phyloP scores from a whole-genome alignment of 30 jellyfish, hydroid and myxozoan species.

The Aurelia sp. region DNA sequence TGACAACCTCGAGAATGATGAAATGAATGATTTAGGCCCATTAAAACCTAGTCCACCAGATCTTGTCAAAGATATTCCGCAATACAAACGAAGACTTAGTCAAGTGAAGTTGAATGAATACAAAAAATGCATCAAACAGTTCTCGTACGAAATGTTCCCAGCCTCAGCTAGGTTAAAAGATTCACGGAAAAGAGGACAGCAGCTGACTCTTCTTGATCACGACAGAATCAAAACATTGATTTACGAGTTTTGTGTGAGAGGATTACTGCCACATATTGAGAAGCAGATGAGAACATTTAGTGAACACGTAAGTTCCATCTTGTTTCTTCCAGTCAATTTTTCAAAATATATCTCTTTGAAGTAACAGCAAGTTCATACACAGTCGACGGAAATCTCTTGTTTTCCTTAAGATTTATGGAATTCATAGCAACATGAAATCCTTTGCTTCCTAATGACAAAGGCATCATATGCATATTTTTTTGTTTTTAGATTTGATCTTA shows the following conservation, averaged over 20 bases:
- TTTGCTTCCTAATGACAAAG: too few species aligned
- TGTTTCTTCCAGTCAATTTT: too few species aligned
- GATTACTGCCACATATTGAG: conserved; percentile 94
- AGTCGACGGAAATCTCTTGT: too few species aligned
- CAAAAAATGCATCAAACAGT: conserved; percentile 81
- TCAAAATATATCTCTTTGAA: too few species aligned
- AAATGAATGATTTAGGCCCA: conserved; percentile 71
- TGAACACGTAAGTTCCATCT: conserved; percentile 81
- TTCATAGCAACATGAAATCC: too few species aligned
- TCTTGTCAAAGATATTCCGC: conserved; percentile 65
- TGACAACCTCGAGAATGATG: conserved; percentile 78
- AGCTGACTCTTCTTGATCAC: conserved; percentile 78
- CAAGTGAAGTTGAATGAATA: conserved; percentile 73
- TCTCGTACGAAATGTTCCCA: conserved; percentile 68
- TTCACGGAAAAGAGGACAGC: conserved; percentile 68
- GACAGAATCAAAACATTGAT: conserved; percentile 79
- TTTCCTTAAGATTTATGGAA: too few species aligned
- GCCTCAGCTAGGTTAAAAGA: conserved; percentile 47
- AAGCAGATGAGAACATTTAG: conserved; percentile 89
- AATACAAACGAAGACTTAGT: conserved; percentile 52
- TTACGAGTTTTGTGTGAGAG: conserved; percentile 92
- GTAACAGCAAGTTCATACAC: too few species aligned
- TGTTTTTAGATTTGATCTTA: too few species aligned
- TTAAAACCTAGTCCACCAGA: conserved; percentile 84
- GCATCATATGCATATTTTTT: too few species aligned